Conservation (phyloP, 2,113 vertebrate genomes). For the Chloroceryle aenea region DNA sequence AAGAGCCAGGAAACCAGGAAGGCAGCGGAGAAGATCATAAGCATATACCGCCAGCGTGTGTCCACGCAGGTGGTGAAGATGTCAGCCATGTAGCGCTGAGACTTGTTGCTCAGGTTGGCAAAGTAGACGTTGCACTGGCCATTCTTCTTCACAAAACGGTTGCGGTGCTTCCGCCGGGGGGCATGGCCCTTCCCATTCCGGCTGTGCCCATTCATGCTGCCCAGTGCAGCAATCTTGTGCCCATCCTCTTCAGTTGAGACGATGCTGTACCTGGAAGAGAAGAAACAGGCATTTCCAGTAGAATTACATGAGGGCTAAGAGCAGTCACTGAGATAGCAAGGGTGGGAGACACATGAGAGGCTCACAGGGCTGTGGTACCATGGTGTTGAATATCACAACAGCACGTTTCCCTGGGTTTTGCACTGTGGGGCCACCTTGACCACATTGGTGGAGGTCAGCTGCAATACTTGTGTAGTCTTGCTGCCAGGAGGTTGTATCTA, state of each 20-base stretch:
- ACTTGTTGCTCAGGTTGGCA: conserved; percentile 93
- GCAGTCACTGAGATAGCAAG: neutral
- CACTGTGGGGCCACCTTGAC: neutral
- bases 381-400: neutral
- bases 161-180: conserved; percentile 85
- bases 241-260: conserved; percentile 87
- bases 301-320: neutral
- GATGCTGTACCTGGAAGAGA: conserved; percentile 82
- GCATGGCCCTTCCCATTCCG: conserved; percentile 80
- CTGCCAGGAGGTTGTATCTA: neutral
- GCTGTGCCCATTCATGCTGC: conserved; percentile 80
- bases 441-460: neutral
- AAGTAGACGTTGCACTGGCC: conserved; percentile 96
- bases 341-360: neutral
- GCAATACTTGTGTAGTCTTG: neutral
- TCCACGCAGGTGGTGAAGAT: conserved; percentile 99
- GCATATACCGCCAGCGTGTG: conserved; percentile 94
- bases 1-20: conserved; percentile 95
- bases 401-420: neutral
- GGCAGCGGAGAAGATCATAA: conserved; percentile 89
- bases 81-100: conserved; percentile 92
- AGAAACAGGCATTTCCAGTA: neutral
- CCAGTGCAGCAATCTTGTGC: conserved; percentile 79
- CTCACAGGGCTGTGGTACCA: neutral
- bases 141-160: conserved; percentile 98